Evolutionary conservation across 1,140 invertebrate genomes (phyloP).

Genomic region (Aphelinus atriplicis): DNA sequence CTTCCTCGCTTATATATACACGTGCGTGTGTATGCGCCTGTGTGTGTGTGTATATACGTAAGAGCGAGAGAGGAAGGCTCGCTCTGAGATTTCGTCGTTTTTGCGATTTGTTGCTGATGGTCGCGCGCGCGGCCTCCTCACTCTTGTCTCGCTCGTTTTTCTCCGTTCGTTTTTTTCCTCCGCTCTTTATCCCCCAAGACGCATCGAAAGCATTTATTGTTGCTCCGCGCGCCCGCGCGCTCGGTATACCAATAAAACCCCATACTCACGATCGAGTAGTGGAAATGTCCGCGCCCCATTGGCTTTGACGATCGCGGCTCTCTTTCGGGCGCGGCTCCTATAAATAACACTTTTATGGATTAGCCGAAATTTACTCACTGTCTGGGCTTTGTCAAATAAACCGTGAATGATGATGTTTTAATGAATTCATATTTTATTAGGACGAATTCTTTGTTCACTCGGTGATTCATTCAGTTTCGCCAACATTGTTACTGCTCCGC

Average conservation of each 20-base stretch:
- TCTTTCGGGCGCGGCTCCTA: not conserved
- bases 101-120: conserved; percentile 19
- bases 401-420: conserved; percentile 29
- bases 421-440: conserved; percentile 23
- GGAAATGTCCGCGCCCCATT: not conserved
- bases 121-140: not conserved
- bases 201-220: not conserved
- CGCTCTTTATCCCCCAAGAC: too few relatives aligned
- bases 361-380: conserved; percentile 5
- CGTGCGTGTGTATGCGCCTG: too few relatives aligned
- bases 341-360: conserved; percentile 39
- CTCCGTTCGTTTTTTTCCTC: not conserved
- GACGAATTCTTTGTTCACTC: not conserved
- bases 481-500: too few relatives aligned
- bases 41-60: not conserved
- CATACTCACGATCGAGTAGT: not conserved
- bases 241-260: too few relatives aligned
- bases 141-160: not conserved
- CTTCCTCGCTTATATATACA: conserved; percentile 13
- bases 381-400: not conserved
- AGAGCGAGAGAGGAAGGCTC: not conserved
- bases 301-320: conserved; percentile 8
- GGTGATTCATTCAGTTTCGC: too few relatives aligned
- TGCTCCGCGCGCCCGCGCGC: too few relatives aligned
- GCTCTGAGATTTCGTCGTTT: conserved; percentile 17